Percentiles rank a stretch among this genome's conserved stretches.
phyloP scores from a whole-genome alignment of 2,797 vertebrate genomes.

The Cephalopachus bancanus region DNA sequence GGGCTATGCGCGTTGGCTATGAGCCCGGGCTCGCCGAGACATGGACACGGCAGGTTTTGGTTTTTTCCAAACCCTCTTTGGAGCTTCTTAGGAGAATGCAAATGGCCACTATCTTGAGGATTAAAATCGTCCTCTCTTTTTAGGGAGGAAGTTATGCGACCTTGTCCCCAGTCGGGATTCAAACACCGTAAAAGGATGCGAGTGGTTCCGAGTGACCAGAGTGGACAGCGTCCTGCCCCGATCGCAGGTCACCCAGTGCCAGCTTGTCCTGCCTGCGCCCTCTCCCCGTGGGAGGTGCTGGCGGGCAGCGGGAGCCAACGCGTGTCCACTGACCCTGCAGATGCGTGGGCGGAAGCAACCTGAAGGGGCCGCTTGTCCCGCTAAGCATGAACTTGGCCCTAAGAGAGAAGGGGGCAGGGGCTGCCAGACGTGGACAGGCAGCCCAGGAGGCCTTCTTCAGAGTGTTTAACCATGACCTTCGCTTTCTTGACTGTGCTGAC shows the following conservation, averaged over 20 bases:
- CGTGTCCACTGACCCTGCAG: background rate
- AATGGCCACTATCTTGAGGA: background rate
- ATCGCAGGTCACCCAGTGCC: fast-evolving
- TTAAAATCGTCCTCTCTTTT: background rate
- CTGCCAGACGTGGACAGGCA: background rate
- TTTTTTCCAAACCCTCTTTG: background rate
- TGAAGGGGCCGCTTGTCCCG: background rate
- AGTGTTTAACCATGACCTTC: background rate
- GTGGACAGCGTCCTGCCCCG: background rate
- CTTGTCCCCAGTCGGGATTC: background rate
- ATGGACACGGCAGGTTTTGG: background rate
- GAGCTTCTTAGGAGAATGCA: background rate
- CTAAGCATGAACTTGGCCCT: background rate
- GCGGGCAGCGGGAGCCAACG: too few relatives aligned
- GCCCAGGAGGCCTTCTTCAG: background rate
- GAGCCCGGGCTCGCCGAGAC: background rate
- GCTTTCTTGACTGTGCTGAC: background rate
- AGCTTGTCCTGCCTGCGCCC: background rate
- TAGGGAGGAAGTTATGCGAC: background rate
- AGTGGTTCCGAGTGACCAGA: background rate
- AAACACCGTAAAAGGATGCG: background rate
- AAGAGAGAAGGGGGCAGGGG: background rate
- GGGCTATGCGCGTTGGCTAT: background rate
- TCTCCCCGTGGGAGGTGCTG: too few relatives aligned
- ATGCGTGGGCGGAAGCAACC: background rate